Evolutionary conservation across 2,797 vertebrate genomes (phyloP).

Genomic region (Enteromius fasciolatus): DNA sequence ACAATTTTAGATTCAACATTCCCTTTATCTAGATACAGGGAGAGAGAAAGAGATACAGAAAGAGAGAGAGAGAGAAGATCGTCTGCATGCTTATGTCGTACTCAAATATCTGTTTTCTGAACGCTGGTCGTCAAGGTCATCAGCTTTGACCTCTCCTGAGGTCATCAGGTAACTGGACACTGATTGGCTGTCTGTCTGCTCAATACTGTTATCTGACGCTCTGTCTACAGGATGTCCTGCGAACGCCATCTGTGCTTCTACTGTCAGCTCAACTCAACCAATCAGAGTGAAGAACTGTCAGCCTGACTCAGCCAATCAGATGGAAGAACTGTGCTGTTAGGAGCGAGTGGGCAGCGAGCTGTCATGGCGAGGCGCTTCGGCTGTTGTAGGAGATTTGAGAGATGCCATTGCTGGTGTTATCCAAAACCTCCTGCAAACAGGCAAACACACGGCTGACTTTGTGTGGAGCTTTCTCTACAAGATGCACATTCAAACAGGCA

Average conservation of each 20-base stretch:
- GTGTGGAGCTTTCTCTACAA: background rate
- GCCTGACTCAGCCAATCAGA: constrained; percentile 22
- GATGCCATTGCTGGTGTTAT: constrained; percentile 91
- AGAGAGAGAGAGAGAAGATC: constrained; percentile 40
- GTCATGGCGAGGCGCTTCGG: constrained; percentile 77
- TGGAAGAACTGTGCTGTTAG: constrained; percentile 1
- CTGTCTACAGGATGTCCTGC: constrained; percentile 15
- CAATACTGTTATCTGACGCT: constrained; percentile 32
- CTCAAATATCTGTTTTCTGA: constrained; percentile 53
- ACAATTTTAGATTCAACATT: constrained; percentile 66
- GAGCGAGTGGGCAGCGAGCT: constrained; percentile 3
- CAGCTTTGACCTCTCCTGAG: constrained; percentile 50
- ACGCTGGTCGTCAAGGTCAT: constrained; percentile 13
- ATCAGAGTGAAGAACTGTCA: constrained; percentile 22
- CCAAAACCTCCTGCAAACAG: constrained; percentile 87
- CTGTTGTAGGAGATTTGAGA: constrained; percentile 92
- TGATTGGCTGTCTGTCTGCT: constrained; percentile 42
- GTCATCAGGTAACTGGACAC: constrained; percentile 56
- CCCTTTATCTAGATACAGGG: constrained; percentile 59
- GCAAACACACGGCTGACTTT: constrained; percentile 29
- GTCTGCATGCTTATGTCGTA: constrained; percentile 63
- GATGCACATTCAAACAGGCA: background rate
- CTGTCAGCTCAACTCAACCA: constrained; percentile 9
- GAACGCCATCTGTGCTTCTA: background rate
- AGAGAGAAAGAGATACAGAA: constrained; percentile 15